Percentiles rank a stretch among this genome's conserved stretches.
Conservation (phyloP, 2,797 vertebrate species). For the Urosaurus nigricauda region DNA sequence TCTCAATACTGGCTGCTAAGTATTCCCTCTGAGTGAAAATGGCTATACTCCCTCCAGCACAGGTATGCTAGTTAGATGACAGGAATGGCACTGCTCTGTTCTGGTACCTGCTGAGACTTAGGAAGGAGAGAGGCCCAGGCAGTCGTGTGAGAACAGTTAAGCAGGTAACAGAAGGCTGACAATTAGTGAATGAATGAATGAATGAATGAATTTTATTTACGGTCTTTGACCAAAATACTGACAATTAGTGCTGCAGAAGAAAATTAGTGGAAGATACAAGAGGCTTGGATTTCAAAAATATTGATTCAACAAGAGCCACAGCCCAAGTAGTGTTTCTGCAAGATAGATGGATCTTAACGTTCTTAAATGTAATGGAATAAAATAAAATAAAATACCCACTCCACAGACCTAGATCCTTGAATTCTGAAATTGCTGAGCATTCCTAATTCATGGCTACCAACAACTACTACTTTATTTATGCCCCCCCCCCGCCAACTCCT, state of each 20-base stretch:
- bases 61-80: neutral
- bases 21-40: neutral
- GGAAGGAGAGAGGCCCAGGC: neutral
- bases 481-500: no score
- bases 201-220: no score
- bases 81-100: neutral
- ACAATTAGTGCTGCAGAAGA: no score
- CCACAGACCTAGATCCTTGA: no score
- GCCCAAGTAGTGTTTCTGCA: neutral
- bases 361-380: no score
- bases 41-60: neutral
- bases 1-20: constrained; percentile 12
- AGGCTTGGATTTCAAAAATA: neutral
- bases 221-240: no score
- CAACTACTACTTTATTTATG: no score
- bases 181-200: no score
- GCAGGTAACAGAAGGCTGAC: neutral
- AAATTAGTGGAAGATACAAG: neutral
- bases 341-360: neutral
- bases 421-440: neutral
- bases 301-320: neutral
- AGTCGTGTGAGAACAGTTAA: neutral
- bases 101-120: neutral
- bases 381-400: no score
- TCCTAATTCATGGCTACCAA: no score